phyloP scores from a whole-genome alignment of 2,113 vertebrate species.

The Ailurus styani region DNA sequence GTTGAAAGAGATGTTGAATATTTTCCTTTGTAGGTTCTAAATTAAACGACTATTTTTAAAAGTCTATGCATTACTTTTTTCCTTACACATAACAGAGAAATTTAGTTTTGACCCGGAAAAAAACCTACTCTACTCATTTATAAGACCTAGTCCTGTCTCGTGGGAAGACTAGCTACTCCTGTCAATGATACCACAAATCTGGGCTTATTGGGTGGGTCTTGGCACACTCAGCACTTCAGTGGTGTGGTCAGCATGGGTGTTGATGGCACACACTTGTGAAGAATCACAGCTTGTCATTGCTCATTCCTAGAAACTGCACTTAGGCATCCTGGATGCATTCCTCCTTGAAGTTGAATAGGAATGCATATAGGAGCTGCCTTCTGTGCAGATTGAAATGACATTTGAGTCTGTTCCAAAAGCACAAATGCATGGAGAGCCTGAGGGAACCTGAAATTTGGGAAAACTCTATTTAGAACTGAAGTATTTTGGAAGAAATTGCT shows the following conservation, averaged over 20 bases:
- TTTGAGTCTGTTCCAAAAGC: conserved; percentile 98
- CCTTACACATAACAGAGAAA: neutral
- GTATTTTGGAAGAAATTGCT: conserved; percentile 95
- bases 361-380: conserved; percentile 94
- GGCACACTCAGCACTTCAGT: neutral
- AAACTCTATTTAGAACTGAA: conserved; percentile 99
- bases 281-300: conserved; percentile 88
- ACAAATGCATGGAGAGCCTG: conserved; percentile 96
- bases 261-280: neutral
- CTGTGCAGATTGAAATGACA: conserved; percentile 91
- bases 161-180: neutral
- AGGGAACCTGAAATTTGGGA: conserved; percentile 98
- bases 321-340: conserved; percentile 90
- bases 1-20: neutral
- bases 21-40: neutral
- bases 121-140: neutral
- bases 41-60: neutral
- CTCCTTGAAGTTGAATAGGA: conserved; percentile 93
- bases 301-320: conserved; percentile 94
- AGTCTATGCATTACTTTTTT: neutral
- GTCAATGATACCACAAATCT: neutral
- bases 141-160: fast-evolving
- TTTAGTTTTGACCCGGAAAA: neutral
- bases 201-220: neutral
- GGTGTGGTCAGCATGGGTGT: neutral